Conservation (phyloP, 2,797 vertebrate species). For the Pampus argenteus region DNA sequence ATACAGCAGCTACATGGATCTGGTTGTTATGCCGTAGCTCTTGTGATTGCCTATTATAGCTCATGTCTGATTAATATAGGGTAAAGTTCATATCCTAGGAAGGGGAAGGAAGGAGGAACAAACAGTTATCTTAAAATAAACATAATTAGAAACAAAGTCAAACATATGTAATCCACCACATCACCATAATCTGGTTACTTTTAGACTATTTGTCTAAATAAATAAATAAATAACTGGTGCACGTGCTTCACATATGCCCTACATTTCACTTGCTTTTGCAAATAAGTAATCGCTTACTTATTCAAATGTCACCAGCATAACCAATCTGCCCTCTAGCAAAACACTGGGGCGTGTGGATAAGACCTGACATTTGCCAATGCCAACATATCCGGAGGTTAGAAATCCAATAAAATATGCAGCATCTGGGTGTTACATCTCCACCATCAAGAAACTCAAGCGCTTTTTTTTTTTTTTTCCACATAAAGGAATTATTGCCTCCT, state of each 20-base stretch:
- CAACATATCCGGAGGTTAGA: conserved; percentile 28
- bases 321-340: conserved; percentile 21
- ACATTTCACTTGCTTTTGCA: conserved; percentile 5
- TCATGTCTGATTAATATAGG: conserved; percentile 32
- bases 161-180: not conserved
- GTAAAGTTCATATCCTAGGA: conserved; percentile 46
- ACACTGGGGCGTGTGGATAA: conserved; percentile 38
- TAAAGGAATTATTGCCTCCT: conserved; percentile 22
- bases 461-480: not conserved
- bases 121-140: not conserved
- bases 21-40: conserved; percentile 27
- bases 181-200: conserved; percentile 1
- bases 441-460: not conserved
- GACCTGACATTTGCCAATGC: conserved; percentile 49
- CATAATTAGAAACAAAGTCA: accelerated
- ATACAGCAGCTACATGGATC: conserved; percentile 17
- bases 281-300: conserved; percentile 39
- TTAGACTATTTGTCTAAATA: not conserved
- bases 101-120: not conserved
- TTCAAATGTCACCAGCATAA: conserved; percentile 51
- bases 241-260: not conserved
- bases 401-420: conserved; percentile 25
- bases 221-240: not conserved
- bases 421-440: conserved; percentile 31
- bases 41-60: conserved; percentile 49